Conservation (phyloP, 35 echinoderm and acorn worm genomes). For the Heliocidaris tuberculata region DNA sequence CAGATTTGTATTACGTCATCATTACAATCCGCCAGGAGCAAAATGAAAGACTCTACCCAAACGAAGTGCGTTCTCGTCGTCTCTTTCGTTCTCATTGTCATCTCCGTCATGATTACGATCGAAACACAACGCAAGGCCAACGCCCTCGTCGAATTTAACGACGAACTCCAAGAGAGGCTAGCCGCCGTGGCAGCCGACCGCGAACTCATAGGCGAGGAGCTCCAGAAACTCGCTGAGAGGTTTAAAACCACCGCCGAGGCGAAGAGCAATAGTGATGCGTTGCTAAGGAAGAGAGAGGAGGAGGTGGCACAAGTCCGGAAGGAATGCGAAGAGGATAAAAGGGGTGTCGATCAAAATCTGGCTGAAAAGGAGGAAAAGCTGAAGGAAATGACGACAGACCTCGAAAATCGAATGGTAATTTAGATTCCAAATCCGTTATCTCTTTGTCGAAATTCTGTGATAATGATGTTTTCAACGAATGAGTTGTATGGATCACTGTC, state of each 20-base stretch:
- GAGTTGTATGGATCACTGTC: too few species aligned
- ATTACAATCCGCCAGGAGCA: neutral
- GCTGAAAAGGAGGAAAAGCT: neutral
- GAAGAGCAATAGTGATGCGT: neutral
- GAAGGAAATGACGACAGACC: neutral
- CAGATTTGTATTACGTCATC: neutral
- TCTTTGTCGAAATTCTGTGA: too few species aligned
- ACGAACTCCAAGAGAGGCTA: neutral
- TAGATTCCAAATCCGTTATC: neutral
- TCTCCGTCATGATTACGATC: slow-evolving; percentile 16
- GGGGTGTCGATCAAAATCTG: neutral
- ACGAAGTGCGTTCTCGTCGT: neutral
- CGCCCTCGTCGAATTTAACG: slow-evolving; percentile 21
- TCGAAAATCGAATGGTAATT: neutral
- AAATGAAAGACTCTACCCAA: neutral
- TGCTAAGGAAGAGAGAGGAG: neutral
- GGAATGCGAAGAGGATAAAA: neutral
- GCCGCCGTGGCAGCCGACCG: neutral
- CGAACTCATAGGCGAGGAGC: neutral
- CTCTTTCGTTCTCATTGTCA: neutral
- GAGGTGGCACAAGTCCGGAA: neutral
- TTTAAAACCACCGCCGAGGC: neutral
- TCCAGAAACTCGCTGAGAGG: neutral
- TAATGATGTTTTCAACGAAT: too few species aligned
- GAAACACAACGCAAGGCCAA: slow-evolving; percentile 33